These are phyloP conservation scores for Hemiprocne comata DNA, from an alignment of 2,113 vertebrate species.

Conservation along the genomic window DNA sequence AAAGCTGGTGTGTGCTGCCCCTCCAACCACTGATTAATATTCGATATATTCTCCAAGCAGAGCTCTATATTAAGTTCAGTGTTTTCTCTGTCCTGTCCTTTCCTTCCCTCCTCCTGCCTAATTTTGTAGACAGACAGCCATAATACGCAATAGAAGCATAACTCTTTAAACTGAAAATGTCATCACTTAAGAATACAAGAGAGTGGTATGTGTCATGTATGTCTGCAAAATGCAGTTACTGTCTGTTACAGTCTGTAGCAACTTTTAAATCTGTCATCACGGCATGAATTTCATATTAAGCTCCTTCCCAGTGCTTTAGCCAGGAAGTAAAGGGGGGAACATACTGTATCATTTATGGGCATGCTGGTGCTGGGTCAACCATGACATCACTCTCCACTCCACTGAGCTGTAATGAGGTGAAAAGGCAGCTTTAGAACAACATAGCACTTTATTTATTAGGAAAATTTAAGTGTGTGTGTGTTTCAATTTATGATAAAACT, in stretches of 20 bases:
- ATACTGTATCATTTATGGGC: slow-evolving; percentile 83
- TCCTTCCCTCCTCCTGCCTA: slow-evolving; percentile 53
- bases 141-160: slow-evolving; percentile 82
- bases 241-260: slow-evolving; percentile 93
- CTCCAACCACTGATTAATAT: slow-evolving; percentile 86
- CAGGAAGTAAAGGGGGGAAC: slow-evolving; percentile 82
- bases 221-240: slow-evolving; percentile 91
- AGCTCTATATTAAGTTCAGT: slow-evolving; percentile 85
- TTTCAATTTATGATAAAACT: slow-evolving; percentile 75
- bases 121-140: slow-evolving; percentile 78
- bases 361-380: slow-evolving; percentile 83
- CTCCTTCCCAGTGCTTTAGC: slow-evolving; percentile 81
- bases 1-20: slow-evolving; percentile 69
- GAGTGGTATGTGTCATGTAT: slow-evolving; percentile 85
- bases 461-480: slow-evolving; percentile 68
- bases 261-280: slow-evolving; percentile 99
- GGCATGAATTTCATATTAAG: slow-evolving; percentile 84
- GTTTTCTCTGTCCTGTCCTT: slow-evolving; percentile 65
- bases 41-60: slow-evolving; percentile 83
- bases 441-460: slow-evolving; percentile 80
- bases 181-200: slow-evolving; percentile 91
- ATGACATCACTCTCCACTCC: slow-evolving; percentile 80
- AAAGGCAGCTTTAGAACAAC: slow-evolving; percentile 78
- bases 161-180: slow-evolving; percentile 95
- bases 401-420: slow-evolving; percentile 84